A percentile compares a stretch with the other conserved stretches of the same genome.
These are phyloP conservation scores for Tachuris rubrigastra DNA, from an alignment of 2,113 vertebrate species.

Conservation along the genomic window DNA sequence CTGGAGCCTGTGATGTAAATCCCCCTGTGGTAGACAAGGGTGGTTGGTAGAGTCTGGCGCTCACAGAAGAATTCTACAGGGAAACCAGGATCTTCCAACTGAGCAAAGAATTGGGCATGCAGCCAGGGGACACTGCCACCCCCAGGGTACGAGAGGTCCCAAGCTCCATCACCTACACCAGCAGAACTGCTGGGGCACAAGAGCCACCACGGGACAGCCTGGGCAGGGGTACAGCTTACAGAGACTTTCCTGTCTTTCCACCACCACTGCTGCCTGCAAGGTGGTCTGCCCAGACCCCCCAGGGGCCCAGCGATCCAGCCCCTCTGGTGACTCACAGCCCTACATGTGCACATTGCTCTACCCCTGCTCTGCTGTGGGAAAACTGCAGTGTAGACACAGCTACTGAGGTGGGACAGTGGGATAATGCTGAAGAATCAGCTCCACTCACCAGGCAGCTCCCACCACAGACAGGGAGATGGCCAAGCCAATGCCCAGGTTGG, in stretches of 20 bases:
- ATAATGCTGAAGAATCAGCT: background rate
- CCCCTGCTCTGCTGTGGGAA: background rate
- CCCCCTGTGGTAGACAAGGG: constrained; percentile 79
- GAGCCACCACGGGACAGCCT: background rate
- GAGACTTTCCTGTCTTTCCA: background rate
- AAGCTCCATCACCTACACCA: background rate
- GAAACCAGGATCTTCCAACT: background rate
- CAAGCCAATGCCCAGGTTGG: constrained; percentile 92
- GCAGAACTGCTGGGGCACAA: background rate
- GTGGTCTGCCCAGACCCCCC: background rate
- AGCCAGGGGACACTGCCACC: background rate
- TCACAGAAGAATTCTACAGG: background rate
- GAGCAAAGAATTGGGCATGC: background rate
- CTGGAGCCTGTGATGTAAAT: constrained; percentile 98
- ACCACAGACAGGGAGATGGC: constrained; percentile 97
- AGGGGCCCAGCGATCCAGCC: background rate
- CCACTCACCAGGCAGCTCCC: constrained; percentile 95
- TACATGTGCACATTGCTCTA: background rate
- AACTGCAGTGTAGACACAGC: background rate
- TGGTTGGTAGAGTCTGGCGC: background rate
- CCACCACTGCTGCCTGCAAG: background rate
- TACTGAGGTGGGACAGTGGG: background rate
- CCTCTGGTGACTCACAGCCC: background rate
- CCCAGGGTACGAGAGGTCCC: background rate
- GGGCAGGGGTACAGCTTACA: background rate